A percentile compares a stretch with the other conserved stretches of the same genome.
Evolutionary conservation across 2,113 vertebrate genomes (phyloP).

Genomic region (Phocoena sinus): DNA sequence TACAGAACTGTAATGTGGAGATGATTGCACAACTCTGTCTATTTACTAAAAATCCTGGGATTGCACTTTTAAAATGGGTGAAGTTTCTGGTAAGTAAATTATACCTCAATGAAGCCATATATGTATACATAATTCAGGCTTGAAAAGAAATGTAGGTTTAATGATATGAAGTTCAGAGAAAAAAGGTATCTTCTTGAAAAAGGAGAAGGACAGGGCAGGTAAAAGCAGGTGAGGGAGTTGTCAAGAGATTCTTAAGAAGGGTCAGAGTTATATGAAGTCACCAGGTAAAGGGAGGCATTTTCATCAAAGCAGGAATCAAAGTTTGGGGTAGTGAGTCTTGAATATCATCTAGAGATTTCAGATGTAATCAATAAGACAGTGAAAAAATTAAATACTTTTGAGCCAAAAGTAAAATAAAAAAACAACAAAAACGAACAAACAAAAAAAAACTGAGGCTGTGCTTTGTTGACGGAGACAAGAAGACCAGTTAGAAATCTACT

Average conservation of each 20-base stretch:
- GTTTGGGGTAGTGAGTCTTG: not conserved
- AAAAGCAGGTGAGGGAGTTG: rapidly evolving
- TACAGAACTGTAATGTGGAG: not conserved
- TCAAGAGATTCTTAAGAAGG: not conserved
- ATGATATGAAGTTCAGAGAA: not conserved
- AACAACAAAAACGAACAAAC: not conserved
- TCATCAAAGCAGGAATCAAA: not conserved
- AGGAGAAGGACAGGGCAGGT: not conserved
- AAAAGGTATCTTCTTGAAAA: not conserved
- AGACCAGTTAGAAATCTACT: not conserved
- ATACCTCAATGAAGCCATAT: not conserved
- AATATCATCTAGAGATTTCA: not conserved
- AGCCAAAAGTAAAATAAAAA: not conserved
- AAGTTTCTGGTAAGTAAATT: not conserved
- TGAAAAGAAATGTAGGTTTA: not conserved
- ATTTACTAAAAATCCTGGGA: not conserved
- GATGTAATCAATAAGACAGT: not conserved
- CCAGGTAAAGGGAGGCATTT: not conserved
- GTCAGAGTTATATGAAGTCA: not conserved
- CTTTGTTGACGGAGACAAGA: not conserved
- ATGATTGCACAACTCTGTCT: not conserved
- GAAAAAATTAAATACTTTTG: not conserved
- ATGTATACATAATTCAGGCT: not conserved
- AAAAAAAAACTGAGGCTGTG: not conserved
- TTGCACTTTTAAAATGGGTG: not conserved